A percentile compares a stretch with the other conserved stretches of the same genome.
phyloP scores from a whole-genome alignment of 2,113 vertebrate species.

The Oreamnos americanus region DNA sequence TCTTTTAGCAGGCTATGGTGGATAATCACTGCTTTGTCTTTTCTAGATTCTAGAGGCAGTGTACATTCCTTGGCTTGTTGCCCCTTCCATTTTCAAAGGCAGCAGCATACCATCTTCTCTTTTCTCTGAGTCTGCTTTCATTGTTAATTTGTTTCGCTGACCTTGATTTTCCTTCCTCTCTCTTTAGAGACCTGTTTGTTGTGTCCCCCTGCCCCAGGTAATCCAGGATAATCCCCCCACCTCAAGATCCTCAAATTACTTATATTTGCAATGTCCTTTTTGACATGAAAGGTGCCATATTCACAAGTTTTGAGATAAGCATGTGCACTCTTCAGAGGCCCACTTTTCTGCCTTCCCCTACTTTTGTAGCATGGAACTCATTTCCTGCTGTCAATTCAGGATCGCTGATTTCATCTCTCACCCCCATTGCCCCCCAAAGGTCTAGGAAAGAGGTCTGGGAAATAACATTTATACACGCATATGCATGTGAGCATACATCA shows the following conservation, averaged over 20 bases:
- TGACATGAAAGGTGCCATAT: background rate
- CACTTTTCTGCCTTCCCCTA: background rate
- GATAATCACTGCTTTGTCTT: background rate
- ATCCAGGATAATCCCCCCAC: background rate
- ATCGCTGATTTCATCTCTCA: background rate
- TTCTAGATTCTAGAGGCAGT: background rate
- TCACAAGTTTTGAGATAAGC: background rate
- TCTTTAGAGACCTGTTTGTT: background rate
- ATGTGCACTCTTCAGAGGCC: background rate
- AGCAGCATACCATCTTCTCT: background rate
- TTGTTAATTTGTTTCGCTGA: background rate
- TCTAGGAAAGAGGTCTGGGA: background rate
- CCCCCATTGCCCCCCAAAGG: no score
- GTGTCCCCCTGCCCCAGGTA: background rate
- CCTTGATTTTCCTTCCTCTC: background rate
- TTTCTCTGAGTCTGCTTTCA: background rate
- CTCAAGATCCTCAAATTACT: background rate
- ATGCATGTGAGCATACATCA: background rate
- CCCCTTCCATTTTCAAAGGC: background rate
- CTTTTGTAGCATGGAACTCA: background rate
- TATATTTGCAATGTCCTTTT: background rate
- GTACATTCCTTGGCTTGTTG: background rate
- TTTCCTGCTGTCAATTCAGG: background rate
- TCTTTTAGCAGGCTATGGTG: background rate
- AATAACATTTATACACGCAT: background rate